A percentile compares a stretch with the other conserved stretches of the same genome.
phyloP scores from a whole-genome alignment of 2,888 invertebrate species.

The Eilema sororculum region DNA sequence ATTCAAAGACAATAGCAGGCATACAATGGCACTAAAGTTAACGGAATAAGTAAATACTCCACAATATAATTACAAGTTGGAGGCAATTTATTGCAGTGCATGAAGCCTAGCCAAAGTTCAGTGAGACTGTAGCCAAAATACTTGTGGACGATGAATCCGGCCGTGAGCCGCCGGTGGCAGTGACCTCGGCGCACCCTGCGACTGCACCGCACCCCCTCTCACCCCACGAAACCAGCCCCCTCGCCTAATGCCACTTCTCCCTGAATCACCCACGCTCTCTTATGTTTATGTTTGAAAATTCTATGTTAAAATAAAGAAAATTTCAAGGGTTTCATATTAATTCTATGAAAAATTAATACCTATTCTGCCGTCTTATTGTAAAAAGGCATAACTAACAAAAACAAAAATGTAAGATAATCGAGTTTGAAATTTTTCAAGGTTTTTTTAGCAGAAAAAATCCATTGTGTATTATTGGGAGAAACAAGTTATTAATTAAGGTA shows the following conservation, averaged over 20 bases:
- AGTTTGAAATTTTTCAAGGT: no score
- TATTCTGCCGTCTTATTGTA: no score
- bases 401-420: no score
- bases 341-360: no score
- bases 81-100: conserved; percentile 30
- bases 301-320: conserved; percentile 41
- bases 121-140: conserved; percentile 78
- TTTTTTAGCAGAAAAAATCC: no score
- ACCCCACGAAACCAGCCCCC: conserved; percentile 52
- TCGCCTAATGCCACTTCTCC: conserved; percentile 54
- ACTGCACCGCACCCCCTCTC: conserved; percentile 77
- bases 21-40: not conserved
- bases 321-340: conserved; percentile 29
- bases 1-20: no score
- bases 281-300: conserved; percentile 48
- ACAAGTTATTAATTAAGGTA: no score
- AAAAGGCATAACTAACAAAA: no score
- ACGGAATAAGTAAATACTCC: not conserved
- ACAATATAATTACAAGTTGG: conserved; percentile 19
- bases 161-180: conserved; percentile 86
- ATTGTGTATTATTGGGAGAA: no score
- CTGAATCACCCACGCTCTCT: conserved; percentile 38
- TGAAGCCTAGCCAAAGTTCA: conserved; percentile 51
- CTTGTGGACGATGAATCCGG: conserved; percentile 68
- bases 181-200: conserved; percentile 88